Evolutionary conservation across 64 coral and sea anemone genomes (phyloP).

Genomic region (Platygyra sinensis): DNA sequence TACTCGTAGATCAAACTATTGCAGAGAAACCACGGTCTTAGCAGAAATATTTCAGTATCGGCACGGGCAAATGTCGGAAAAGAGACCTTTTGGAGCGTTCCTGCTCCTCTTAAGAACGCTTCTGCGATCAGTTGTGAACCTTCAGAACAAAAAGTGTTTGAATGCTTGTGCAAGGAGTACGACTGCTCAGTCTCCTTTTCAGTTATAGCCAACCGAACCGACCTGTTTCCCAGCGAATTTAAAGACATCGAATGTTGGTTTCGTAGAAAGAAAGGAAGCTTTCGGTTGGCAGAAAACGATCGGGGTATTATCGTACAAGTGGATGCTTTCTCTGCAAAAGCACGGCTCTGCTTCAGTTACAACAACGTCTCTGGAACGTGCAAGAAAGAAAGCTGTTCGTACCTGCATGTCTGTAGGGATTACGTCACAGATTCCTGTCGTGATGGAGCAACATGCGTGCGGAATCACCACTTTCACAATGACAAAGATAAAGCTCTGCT

Average conservation of each 20-base stretch:
- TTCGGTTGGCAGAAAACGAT: slow-evolving; percentile 48
- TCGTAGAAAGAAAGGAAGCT: slow-evolving; percentile 27
- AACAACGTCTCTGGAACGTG: slow-evolving; percentile 1
- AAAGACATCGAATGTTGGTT: slow-evolving; percentile 61
- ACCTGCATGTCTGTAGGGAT: slow-evolving; percentile 68
- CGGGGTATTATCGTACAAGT: slow-evolving; percentile 44
- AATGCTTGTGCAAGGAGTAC: slow-evolving; percentile 52
- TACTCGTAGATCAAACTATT: background rate
- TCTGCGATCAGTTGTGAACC: background rate
- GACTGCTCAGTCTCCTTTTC: slow-evolving; percentile 49
- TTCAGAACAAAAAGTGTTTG: slow-evolving; percentile 52
- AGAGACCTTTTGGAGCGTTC: background rate
- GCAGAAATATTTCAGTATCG: background rate
- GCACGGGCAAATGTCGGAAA: background rate
- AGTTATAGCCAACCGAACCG: slow-evolving; percentile 39
- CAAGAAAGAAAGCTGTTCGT: slow-evolving; percentile 36
- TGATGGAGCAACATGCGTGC: slow-evolving; percentile 38
- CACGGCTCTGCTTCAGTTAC: slow-evolving; percentile 61
- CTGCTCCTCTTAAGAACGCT: background rate
- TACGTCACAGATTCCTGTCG: slow-evolving; percentile 49
- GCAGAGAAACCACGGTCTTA: too few species aligned
- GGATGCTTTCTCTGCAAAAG: slow-evolving; percentile 31
- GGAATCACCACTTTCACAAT: slow-evolving; percentile 56
- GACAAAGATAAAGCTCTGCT: slow-evolving; percentile 46
- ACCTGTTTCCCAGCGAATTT: slow-evolving; percentile 52